These are phyloP conservation scores for Tragelaphus imberbis DNA, from an alignment of 2,113 vertebrate species.

Conservation along the genomic window DNA sequence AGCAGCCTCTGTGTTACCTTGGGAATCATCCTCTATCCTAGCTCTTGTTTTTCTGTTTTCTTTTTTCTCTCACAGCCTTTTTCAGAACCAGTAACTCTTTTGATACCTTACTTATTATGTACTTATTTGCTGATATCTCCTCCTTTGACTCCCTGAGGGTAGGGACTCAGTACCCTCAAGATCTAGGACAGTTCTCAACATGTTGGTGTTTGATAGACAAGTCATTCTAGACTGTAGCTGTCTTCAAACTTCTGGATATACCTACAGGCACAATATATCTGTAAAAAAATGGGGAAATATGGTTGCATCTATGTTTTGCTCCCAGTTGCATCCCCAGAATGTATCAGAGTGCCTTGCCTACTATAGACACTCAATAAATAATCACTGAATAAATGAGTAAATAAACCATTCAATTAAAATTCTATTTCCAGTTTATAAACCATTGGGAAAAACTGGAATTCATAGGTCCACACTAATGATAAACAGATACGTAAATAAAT, in stretches of 20 bases:
- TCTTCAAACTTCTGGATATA: not conserved
- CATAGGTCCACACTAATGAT: not conserved
- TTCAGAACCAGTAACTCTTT: not conserved
- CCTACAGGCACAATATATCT: not conserved
- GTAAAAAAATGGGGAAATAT: not conserved
- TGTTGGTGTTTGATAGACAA: not conserved
- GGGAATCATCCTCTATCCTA: not conserved
- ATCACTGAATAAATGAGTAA: not conserved
- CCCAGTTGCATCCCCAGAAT: not conserved
- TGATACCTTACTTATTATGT: not conserved
- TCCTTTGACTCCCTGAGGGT: not conserved
- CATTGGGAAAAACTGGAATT: not conserved
- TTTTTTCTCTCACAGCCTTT: not conserved
- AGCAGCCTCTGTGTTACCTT: not conserved
- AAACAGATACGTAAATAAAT: not conserved
- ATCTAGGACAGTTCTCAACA: not conserved
- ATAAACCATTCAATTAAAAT: not conserved
- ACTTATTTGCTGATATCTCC: not conserved
- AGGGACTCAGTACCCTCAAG: not conserved
- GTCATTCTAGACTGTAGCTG: not conserved
- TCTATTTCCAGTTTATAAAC: not conserved
- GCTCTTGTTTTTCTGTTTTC: not conserved
- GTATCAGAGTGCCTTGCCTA: not conserved
- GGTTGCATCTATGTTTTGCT: not conserved
- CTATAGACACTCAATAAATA: not conserved